Base-by-base conservation (phyloP, 2,797 vertebrate genomes). In the Dermochelys coriacea region DNA sequence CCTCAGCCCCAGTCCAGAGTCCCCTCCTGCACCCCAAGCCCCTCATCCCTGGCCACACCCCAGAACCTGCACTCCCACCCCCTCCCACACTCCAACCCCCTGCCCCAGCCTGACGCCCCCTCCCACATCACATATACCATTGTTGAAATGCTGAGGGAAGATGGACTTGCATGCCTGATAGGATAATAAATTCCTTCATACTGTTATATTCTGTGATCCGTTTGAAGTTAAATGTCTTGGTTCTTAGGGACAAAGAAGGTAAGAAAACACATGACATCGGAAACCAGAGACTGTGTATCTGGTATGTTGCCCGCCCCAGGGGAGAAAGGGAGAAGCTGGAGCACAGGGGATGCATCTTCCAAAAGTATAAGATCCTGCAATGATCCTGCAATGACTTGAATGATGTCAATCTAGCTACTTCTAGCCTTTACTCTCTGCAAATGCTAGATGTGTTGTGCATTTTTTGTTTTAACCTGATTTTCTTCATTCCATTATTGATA, bases 131-230 rank as follows among this genome's bases (percentile, higher is more conserved):
- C 93, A 93, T 0, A 82, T 79, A 93, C 88, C 78, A 84, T 3
- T 93, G 85, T 49, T 88, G 89, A 96, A 96, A 95, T 51, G 74
- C 87, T 95, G 93, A 96, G 96, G 93, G 78, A 86, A 96, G 77
- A 80, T 82, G 94, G 91, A 93, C 89, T 87, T 81, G 47, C 80
- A 91, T 83, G 80, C 14, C 85, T 92, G 94, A 95, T 90, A 87
- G 85, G 87, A 90, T 89, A 95, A 84, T 21, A 34, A 75, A 94
- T 81, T 45, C 94, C 78, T 25, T 79, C 84, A 87, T 75, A 50
- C 14, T 75, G 81, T 29, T 41, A 41, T 41, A 41, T 41, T 41
- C 41, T 41, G 41, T 41, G 41, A 41, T 41, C 41, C 41, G 41
- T 41, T 41, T 41, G 41, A 41, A 41, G 41, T 41, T 41, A 45